Conservation (phyloP, 2,888 invertebrate genomes). For the Gastrophysa polygoni region DNA sequence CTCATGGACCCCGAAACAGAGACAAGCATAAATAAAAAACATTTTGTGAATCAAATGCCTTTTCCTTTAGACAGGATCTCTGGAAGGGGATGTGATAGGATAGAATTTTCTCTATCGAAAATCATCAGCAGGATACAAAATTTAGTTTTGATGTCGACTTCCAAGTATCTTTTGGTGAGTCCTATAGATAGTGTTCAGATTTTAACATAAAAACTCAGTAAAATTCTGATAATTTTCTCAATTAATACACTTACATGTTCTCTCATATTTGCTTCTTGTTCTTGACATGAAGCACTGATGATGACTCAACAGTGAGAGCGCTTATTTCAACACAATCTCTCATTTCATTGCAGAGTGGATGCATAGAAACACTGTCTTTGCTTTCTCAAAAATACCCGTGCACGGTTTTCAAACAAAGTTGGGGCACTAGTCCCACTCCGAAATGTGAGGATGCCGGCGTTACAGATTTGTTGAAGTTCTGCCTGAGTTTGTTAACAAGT, state of each 20-base stretch:
- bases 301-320: no score
- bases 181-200: conserved; percentile 18
- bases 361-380: conserved; percentile 70
- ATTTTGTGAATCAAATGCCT: conserved; percentile 61
- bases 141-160: conserved; percentile 66
- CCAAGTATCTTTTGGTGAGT: conserved; percentile 72
- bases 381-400: conserved; percentile 72
- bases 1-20: conserved; percentile 35
- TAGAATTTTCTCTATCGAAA: conserved; percentile 64
- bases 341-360: conserved; percentile 63
- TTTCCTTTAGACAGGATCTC: conserved; percentile 58
- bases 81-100: conserved; percentile 41
- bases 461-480: conserved; percentile 52
- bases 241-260: no score
- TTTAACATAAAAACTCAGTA: no score
- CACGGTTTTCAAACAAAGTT: conserved; percentile 70
- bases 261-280: no score
- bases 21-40: conserved; percentile 52
- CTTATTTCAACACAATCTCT: no score
- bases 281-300: no score
- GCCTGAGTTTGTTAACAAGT: conserved; percentile 58
- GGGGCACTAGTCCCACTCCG: conserved; percentile 59
- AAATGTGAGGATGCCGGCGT: conserved; percentile 33
- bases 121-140: conserved; percentile 62
- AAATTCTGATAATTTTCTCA: no score